These are phyloP conservation scores for Drosophila persimilis DNA, from an alignment of 1,140 invertebrate species.

Conservation along the genomic window DNA sequence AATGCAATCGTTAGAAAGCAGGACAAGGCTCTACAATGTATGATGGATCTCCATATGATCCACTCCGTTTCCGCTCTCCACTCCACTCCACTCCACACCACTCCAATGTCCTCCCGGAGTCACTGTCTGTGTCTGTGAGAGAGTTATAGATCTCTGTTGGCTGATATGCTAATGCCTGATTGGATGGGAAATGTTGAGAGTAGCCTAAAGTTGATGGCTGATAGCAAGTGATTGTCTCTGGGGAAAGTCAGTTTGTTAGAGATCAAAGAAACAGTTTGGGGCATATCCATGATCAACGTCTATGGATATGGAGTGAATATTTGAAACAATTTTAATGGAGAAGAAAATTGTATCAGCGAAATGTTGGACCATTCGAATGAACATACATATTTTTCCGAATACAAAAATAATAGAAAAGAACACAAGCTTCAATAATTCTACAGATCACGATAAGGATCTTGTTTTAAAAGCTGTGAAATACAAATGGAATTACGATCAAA, in stretches of 20 bases:
- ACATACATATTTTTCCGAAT: too few species aligned
- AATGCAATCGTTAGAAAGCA: conserved; percentile 75
- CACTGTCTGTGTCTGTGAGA: too few species aligned
- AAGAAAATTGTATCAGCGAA: too few species aligned
- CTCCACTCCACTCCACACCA: too few species aligned
- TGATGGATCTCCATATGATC: conserved; percentile 40
- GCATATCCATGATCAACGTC: not conserved
- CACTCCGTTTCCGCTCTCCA: not conserved
- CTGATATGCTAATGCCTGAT: conserved; percentile 47
- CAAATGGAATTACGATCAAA: too few species aligned
- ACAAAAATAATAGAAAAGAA: too few species aligned
- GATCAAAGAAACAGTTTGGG: not conserved
- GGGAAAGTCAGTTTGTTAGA: conserved; percentile 1
- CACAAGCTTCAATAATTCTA: too few species aligned
- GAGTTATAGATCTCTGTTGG: conserved; percentile 43
- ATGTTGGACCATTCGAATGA: too few species aligned
- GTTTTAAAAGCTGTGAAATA: too few species aligned
- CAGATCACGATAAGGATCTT: too few species aligned
- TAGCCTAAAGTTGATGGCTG: conserved; percentile 16
- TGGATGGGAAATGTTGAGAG: conserved; percentile 27
- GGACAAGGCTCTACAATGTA: conserved; percentile 22
- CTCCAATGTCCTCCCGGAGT: not conserved
- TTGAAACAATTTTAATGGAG: not conserved
- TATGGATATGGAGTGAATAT: not conserved
- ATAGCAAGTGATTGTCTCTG: conserved; percentile 6